Percentiles rank a stretch among this genome's conserved stretches.
Evolutionary conservation across 2,113 vertebrate species (phyloP).

Genomic region (human): GRCh38 chr3:157546001-157546500

Average conservation of each 20-base stretch:
- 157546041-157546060: neutral
- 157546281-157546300: neutral
- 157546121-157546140: neutral
- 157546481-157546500: neutral
- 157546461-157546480: neutral
- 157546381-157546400: neutral
- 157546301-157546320: neutral
- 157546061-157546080: neutral
- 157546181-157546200: neutral
- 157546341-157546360: neutral
- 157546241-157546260: neutral
- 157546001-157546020: neutral
- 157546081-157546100: neutral
- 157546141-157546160: neutral
- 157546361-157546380: neutral
- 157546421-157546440: neutral
- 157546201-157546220: neutral
- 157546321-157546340: neutral
- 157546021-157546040: neutral
- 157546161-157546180: neutral
- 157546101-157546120: too few species aligned
- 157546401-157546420: neutral
- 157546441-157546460: neutral
- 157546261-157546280: neutral
- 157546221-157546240: neutral